Evolutionary conservation across 2,113 vertebrate genomes (phyloP).

Genomic region (Eublepharis macularius): DNA sequence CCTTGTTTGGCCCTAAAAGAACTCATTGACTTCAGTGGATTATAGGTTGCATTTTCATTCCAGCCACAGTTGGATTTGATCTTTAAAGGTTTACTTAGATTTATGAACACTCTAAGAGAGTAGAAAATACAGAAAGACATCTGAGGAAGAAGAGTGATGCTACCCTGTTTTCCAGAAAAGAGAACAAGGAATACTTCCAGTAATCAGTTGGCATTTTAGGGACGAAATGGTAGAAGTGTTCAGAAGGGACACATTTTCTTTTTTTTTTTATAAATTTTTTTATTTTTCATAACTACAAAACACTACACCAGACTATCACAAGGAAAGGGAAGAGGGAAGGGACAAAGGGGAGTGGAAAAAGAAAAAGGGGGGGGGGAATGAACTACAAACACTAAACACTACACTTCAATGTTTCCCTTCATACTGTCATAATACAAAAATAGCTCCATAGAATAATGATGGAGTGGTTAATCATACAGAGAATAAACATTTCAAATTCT

Average conservation of each 20-base stretch:
- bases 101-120: background rate
- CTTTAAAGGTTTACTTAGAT: slow-evolving; percentile 9
- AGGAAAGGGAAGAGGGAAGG: too few relatives aligned
- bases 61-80: slow-evolving; percentile 13
- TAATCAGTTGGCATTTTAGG: background rate
- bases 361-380: too few relatives aligned
- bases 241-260: background rate
- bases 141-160: background rate
- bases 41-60: slow-evolving; percentile 25
- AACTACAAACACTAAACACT: too few relatives aligned
- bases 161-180: background rate
- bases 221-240: slow-evolving; percentile 2
- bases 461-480: too few relatives aligned
- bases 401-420: too few relatives aligned
- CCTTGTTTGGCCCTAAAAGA: background rate
- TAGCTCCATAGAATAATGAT: too few relatives aligned
- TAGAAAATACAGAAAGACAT: slow-evolving; percentile 6
- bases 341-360: too few relatives aligned
- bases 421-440: too few relatives aligned
- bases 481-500: too few relatives aligned
- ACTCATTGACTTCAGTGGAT: background rate
- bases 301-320: too few relatives aligned
- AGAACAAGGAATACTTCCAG: slow-evolving; percentile 10
- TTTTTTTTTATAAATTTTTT: too few relatives aligned
- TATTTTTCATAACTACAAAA: too few relatives aligned